Conservation (phyloP, 2,888 invertebrate species). For the Griposia aprilina region DNA sequence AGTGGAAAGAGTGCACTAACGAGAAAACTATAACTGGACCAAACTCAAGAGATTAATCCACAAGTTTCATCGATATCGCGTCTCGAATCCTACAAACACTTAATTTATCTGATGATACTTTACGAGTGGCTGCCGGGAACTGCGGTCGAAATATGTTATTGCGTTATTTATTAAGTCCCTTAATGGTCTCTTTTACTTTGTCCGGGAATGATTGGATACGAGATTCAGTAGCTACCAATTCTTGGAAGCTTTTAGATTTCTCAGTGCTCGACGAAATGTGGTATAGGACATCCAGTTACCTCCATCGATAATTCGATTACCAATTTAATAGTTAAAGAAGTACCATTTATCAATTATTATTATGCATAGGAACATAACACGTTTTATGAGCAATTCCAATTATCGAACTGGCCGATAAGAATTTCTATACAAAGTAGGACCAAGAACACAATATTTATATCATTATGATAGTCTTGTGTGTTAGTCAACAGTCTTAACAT, state of each 20-base stretch:
- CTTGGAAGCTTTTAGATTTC: too few relatives aligned
- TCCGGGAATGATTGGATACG: constrained; percentile 17
- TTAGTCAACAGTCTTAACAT: constrained; percentile 6
- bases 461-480: not conserved
- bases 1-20: constrained; percentile 14
- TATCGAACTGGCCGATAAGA: not conserved
- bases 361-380: not conserved
- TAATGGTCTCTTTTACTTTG: constrained; percentile 18
- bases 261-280: not conserved
- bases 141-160: constrained; percentile 1
- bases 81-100: constrained; percentile 38
- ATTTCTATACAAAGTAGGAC: not conserved
- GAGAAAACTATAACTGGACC: constrained; percentile 37
- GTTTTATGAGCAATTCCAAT: not conserved
- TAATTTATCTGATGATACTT: constrained; percentile 39
- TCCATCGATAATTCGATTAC: not conserved
- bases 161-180: constrained; percentile 16
- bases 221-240: not conserved
- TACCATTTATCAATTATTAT: not conserved
- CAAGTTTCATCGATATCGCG: constrained; percentile 28
- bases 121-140: constrained; percentile 6
- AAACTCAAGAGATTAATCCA: constrained; percentile 40
- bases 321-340: not conserved
- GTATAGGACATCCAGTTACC: not conserved
- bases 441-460: constrained; percentile 20